Evolutionary conservation across 2,797 vertebrate genomes (phyloP).

Genomic region (Cossypha dichroa): DNA sequence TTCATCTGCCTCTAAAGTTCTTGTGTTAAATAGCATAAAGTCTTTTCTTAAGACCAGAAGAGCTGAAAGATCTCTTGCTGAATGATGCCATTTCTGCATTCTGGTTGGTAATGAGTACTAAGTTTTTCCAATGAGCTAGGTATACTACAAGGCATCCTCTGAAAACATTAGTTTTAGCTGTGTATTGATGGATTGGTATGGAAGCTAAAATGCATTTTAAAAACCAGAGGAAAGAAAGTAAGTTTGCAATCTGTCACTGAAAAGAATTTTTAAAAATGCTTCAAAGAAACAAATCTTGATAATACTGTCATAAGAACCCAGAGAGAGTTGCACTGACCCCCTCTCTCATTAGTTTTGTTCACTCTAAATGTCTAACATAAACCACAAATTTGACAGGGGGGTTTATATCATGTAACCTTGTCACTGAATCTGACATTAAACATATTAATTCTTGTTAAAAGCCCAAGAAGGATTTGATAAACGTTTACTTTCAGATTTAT

Average conservation of each 20-base stretch:
- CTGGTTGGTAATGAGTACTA: background rate
- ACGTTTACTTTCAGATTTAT: background rate
- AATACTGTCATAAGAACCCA: background rate
- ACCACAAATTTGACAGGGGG: background rate
- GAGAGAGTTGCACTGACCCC: background rate
- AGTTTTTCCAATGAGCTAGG: background rate
- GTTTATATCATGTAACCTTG: background rate
- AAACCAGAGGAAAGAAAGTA: background rate
- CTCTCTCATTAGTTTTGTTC: background rate
- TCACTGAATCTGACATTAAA: background rate
- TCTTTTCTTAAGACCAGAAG: background rate
- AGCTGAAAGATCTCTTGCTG: background rate
- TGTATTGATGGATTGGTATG: background rate
- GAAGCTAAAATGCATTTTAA: background rate
- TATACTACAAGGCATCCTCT: background rate
- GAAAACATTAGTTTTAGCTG: background rate
- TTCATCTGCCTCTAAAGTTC: background rate
- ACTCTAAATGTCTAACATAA: background rate
- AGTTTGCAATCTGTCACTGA: background rate
- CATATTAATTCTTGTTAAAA: background rate
- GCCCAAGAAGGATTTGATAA: background rate
- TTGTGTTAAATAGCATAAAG: background rate
- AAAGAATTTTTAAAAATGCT: background rate
- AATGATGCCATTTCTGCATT: background rate
- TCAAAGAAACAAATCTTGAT: slow-evolving; percentile 10